Conservation (phyloP, 2,888 invertebrate species). For the Spodoptera picta region DNA sequence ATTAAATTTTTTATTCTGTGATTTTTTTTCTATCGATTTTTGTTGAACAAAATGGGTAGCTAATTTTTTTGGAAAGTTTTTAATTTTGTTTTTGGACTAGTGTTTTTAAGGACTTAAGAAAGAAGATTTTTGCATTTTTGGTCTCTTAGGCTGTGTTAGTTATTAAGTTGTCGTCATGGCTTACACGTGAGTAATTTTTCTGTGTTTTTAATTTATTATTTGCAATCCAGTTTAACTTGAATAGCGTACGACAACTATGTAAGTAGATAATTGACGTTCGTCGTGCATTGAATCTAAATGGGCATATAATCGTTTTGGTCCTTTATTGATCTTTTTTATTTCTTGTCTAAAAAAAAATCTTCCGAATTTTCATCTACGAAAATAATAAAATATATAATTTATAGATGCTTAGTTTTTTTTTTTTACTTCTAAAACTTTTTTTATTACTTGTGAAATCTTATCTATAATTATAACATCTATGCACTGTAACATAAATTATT, state of each 20-base stretch:
- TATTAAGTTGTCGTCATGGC: slow-evolving; percentile 55
- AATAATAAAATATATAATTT: too few relatives aligned
- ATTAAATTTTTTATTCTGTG: slow-evolving; percentile 21
- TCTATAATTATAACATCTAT: not conserved
- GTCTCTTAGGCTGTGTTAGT: slow-evolving; percentile 45
- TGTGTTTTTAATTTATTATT: slow-evolving; percentile 28
- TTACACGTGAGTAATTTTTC: slow-evolving; percentile 51
- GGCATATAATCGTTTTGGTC: not conserved
- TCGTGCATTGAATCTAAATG: slow-evolving; percentile 23
- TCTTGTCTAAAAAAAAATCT: not conserved
- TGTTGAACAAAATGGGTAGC: slow-evolving; percentile 41
- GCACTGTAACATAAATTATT: too few relatives aligned
- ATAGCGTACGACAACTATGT: slow-evolving; percentile 20
- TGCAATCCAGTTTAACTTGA: slow-evolving; percentile 24
- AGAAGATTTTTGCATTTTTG: slow-evolving; percentile 30
- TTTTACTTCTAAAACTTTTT: too few relatives aligned
- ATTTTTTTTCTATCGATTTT: slow-evolving; percentile 12
- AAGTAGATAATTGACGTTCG: slow-evolving; percentile 22
- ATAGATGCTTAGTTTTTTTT: too few relatives aligned
- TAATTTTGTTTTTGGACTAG: slow-evolving; percentile 21
- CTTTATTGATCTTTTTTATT: not conserved
- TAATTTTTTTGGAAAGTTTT: slow-evolving; percentile 17
- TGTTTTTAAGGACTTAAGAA: slow-evolving; percentile 31
- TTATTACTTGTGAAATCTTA: too few relatives aligned
- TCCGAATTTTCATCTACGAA: too few relatives aligned